Percentiles rank a stretch among this genome's conserved stretches.
These are phyloP conservation scores for Leptodactylus fallax DNA, from an alignment of 2,797 vertebrate species.

Conservation along the genomic window DNA sequence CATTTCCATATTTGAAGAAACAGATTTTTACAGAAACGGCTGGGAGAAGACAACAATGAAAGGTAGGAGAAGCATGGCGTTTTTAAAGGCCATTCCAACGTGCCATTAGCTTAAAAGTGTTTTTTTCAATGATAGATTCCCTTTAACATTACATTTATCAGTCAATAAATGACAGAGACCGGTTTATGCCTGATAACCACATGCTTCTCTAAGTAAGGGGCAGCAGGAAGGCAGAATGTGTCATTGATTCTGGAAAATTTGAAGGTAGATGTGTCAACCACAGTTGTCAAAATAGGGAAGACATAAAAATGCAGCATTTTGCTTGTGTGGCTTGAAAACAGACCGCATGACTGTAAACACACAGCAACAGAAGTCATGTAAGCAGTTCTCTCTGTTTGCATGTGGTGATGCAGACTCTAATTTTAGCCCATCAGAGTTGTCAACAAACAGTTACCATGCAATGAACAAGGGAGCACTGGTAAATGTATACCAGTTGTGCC, in stretches of 20 bases:
- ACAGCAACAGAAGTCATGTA: slow-evolving; percentile 36
- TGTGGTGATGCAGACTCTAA: slow-evolving; percentile 42
- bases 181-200: not conserved
- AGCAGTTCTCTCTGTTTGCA: slow-evolving; percentile 44
- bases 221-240: slow-evolving; percentile 18
- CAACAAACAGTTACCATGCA: slow-evolving; percentile 45
- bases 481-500: not conserved
- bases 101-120: too few species aligned
- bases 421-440: slow-evolving; percentile 40
- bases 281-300: slow-evolving; percentile 56
- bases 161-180: not conserved
- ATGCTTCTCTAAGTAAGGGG: not conserved
- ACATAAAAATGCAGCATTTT: slow-evolving; percentile 55
- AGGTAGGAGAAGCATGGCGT: too few species aligned
- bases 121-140: too few species aligned
- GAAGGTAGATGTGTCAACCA: slow-evolving; percentile 45
- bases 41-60: too few species aligned
- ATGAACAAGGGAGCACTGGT: not conserved
- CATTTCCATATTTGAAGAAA: too few species aligned
- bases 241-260: slow-evolving; percentile 39
- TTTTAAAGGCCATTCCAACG: too few species aligned
- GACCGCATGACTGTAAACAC: slow-evolving; percentile 53
- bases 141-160: not conserved
- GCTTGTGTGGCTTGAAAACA: slow-evolving; percentile 54
- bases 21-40: too few species aligned